Conservation (phyloP, 2,113 vertebrate genomes). For the Oncorhynchus clarkii region DNA sequence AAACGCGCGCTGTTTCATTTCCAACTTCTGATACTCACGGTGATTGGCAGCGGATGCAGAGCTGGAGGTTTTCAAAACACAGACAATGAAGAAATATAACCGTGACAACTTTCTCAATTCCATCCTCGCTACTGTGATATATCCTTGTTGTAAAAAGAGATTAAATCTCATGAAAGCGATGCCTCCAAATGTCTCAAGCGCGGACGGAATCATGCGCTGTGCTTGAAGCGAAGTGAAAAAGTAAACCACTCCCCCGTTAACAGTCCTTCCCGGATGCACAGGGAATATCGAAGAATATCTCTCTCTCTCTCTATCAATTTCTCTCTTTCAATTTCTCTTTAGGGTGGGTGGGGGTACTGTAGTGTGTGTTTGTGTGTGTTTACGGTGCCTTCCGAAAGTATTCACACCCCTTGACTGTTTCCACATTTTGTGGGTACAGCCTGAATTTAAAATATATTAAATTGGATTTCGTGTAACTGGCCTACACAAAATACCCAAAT, state of each 20-base stretch:
- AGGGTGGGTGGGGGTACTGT: not conserved
- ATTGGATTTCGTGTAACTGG: not conserved
- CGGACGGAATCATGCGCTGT: not conserved
- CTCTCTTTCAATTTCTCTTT: not conserved
- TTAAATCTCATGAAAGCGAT: conserved; percentile 2
- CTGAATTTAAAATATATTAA: too few relatives aligned
- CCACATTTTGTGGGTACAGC: too few relatives aligned
- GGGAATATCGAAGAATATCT: not conserved
- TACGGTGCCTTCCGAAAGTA: too few relatives aligned
- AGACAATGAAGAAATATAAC: conserved; percentile 34
- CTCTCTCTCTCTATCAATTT: not conserved
- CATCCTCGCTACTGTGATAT: conserved; percentile 54
- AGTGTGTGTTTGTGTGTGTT: not conserved
- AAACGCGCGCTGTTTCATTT: not conserved
- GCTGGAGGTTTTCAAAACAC: conserved; percentile 46
- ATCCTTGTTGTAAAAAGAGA: conserved; percentile 43
- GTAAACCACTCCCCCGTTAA: conserved; percentile 51
- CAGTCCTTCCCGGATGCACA: conserved; percentile 22
- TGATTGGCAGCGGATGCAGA: conserved; percentile 64
- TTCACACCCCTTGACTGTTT: too few relatives aligned
- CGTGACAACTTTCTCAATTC: conserved; percentile 20
- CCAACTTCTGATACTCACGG: conserved; percentile 60
- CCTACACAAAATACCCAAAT: too few relatives aligned
- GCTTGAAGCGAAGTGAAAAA: conserved; percentile 14
- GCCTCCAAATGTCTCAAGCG: conserved; percentile 25